phyloP scores from a whole-genome alignment of 2,888 invertebrate genomes.

The Arctia plantaginis region DNA sequence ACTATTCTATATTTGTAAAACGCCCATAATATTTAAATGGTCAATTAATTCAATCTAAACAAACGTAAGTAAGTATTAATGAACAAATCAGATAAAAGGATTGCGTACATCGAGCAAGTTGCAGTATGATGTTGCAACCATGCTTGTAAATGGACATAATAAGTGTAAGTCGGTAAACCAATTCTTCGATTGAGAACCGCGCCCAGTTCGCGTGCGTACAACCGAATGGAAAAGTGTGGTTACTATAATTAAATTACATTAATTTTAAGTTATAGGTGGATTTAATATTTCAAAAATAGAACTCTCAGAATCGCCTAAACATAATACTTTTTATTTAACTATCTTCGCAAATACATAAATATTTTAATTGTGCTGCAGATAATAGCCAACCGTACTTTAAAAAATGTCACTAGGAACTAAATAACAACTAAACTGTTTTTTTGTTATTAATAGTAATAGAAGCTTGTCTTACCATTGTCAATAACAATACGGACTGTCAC shows the following conservation, averaged over 20 bases:
- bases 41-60: conserved; percentile 7
- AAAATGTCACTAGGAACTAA: too few relatives aligned
- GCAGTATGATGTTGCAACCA: conserved; percentile 30
- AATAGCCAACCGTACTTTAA: too few relatives aligned
- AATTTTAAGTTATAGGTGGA: neutral
- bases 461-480: too few relatives aligned
- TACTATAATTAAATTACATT: conserved; percentile 21
- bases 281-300: neutral
- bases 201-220: conserved; percentile 50
- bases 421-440: too few relatives aligned
- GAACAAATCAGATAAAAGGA: conserved; percentile 45
- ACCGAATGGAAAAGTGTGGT: conserved; percentile 44
- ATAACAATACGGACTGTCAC: too few relatives aligned
- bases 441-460: too few relatives aligned
- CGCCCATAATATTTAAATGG: neutral
- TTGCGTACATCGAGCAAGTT: conserved; percentile 32
- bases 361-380: too few relatives aligned
- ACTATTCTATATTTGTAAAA: neutral
- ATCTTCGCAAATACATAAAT: too few relatives aligned
- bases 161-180: conserved; percentile 48
- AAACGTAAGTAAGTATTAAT: conserved; percentile 15
- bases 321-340: too few relatives aligned
- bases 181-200: conserved; percentile 53
- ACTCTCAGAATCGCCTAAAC: too few relatives aligned
- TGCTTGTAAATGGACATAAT: conserved; percentile 46